Conservation (phyloP, 1,140 invertebrate species). For the Nephila pilipes region DNA sequence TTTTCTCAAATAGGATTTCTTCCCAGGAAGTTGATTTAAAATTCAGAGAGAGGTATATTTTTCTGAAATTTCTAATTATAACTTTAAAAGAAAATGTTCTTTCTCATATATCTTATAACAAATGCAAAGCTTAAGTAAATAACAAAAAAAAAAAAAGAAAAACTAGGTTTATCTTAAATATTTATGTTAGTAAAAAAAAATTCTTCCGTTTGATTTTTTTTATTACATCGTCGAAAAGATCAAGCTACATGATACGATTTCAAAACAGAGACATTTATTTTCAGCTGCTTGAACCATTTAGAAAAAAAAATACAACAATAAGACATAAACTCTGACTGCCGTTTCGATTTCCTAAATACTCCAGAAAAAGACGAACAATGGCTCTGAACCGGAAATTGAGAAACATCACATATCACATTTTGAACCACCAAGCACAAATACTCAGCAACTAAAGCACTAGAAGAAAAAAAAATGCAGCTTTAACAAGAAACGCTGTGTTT, state of each 20-base stretch:
- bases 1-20: no score
- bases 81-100: no score
- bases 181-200: no score
- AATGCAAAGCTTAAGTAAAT: not conserved
- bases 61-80: no score
- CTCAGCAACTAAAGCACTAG: not conserved
- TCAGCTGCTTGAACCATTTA: not conserved
- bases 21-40: no score
- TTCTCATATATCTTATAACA: not conserved
- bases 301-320: not conserved
- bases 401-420: constrained; percentile 14
- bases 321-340: not conserved
- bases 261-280: not conserved
- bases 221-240: not conserved
- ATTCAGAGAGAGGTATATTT: no score
- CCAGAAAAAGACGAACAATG: not conserved
- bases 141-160: not conserved
- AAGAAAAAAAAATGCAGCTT: not conserved
- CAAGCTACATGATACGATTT: not conserved
- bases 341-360: not conserved
- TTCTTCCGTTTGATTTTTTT: not conserved
- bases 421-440: not conserved
- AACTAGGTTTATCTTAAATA: not conserved
- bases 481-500: not conserved
- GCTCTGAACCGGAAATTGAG: not conserved